Evolutionary conservation across 1,140 invertebrate species (phyloP).

Genomic region (Pseudomyrmex concolor): DNA sequence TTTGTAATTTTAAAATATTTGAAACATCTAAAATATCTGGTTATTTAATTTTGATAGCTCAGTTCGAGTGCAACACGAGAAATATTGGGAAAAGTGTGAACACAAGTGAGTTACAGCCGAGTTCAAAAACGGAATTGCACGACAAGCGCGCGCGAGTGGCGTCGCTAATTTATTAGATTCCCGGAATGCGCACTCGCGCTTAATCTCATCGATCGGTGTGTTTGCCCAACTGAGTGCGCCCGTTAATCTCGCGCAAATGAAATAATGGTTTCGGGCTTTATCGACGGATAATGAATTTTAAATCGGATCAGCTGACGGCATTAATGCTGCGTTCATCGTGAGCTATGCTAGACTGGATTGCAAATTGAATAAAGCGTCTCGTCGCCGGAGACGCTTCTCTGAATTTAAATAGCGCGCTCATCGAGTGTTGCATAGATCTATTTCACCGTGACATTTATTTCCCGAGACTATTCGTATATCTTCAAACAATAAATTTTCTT

Average conservation of each 20-base stretch:
- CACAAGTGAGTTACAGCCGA: not conserved
- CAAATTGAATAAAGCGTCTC: slow-evolving; percentile 69
- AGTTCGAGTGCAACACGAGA: not conserved
- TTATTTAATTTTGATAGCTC: not conserved
- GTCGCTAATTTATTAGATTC: slow-evolving; percentile 78
- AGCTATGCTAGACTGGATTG: slow-evolving; percentile 70
- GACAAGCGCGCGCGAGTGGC: slow-evolving; percentile 58
- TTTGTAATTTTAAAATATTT: not conserved
- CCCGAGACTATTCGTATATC: slow-evolving; percentile 6
- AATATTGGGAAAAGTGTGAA: not conserved
- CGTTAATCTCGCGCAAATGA: slow-evolving; percentile 75
- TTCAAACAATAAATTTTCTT: not conserved
- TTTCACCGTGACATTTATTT: slow-evolving; percentile 28
- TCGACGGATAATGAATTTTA: slow-evolving; percentile 76
- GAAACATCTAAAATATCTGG: too few species aligned
- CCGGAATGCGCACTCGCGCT: slow-evolving; percentile 62
- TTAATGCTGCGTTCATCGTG: slow-evolving; percentile 68
- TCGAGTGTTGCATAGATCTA: slow-evolving; percentile 13
- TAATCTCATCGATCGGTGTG: slow-evolving; percentile 75
- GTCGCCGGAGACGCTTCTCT: slow-evolving; percentile 48
- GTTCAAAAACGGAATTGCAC: slow-evolving; percentile 69
- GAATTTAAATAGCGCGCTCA: slow-evolving; percentile 54
- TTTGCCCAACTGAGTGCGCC: slow-evolving; percentile 72
- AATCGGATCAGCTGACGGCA: slow-evolving; percentile 73
- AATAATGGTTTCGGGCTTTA: slow-evolving; percentile 75